Evolutionary conservation across 2,888 invertebrate species (phyloP).

Genomic region (Lepidochrysops patricia): DNA sequence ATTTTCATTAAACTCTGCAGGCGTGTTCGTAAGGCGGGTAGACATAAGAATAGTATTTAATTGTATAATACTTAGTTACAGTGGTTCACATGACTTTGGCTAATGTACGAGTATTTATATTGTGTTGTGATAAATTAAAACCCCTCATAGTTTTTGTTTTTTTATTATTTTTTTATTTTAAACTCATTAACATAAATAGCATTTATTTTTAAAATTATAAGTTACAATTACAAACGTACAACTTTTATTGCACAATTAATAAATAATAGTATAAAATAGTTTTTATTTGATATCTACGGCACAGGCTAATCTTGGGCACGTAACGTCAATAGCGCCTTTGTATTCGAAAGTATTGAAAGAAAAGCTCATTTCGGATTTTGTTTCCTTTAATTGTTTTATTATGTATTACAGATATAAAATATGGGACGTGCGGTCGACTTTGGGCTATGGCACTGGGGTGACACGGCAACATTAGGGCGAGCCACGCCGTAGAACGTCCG

Average conservation of each 20-base stretch:
- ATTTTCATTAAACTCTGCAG: too few relatives aligned
- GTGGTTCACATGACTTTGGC: background rate
- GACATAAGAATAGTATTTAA: too few relatives aligned
- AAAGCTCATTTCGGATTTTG: slow-evolving; percentile 57
- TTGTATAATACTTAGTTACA: background rate
- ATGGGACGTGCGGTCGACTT: slow-evolving; percentile 63
- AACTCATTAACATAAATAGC: slow-evolving; percentile 68
- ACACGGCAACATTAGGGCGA: slow-evolving; percentile 65
- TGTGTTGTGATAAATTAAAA: slow-evolving; percentile 35
- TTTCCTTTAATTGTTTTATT: slow-evolving; percentile 65
- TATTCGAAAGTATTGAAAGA: slow-evolving; percentile 65
- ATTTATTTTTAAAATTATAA: slow-evolving; percentile 71
- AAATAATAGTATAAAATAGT: slow-evolving; percentile 72
- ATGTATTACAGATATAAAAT: slow-evolving; percentile 51
- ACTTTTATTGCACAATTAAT: slow-evolving; percentile 67
- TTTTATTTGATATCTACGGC: slow-evolving; percentile 61
- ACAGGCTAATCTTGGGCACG: slow-evolving; percentile 48
- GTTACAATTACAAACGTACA: slow-evolving; percentile 72
- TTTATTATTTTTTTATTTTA: slow-evolving; percentile 68
- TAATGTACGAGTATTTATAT: background rate
- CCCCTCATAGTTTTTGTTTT: slow-evolving; percentile 52
- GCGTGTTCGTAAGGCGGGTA: too few relatives aligned
- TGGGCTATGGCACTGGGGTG: slow-evolving; percentile 50
- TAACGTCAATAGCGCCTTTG: slow-evolving; percentile 52
- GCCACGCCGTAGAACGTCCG: slow-evolving; percentile 58